Evolutionary conservation across 1,140 invertebrate species (phyloP), one percentile per base, ranked within the genome.

Genomic region (Idris sp.): DNA sequence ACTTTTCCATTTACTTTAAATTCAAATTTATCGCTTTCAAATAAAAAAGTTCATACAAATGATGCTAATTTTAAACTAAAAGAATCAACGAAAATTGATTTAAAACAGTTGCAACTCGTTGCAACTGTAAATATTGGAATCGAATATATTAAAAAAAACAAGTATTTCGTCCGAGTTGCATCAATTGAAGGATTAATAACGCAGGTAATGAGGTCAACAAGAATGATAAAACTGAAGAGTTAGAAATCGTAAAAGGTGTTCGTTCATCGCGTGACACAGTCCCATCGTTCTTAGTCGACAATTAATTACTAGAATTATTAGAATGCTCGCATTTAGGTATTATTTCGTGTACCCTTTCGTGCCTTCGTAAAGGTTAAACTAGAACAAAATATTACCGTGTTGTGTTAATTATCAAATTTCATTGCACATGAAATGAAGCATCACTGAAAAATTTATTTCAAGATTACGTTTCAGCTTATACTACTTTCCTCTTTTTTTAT

Each of bases 231-330:
- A 75, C 30, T 76, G 40, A 46, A 65, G 59, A 76, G 48, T 58
- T 71, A 69, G 78, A 81, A 59, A 59, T 65, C 40, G 48, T 53
- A 54, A 56, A 56, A 67, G 54, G 58, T 54, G 64, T 64, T 74
- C 64, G 36, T 64, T 22, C 49, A 33, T 74, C 80, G 83, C 83
- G 83, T 85, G 83, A 83, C 81, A 83, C 77, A 83, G 77, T 75
- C 79, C 76, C 83, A 85, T 85, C 81, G 79, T 80, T 84, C 75
- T 78, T 83, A 54, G 74, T 65, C 76, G 79, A 84, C 80, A 84
- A 85, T 85, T 85, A 83, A 85, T 85, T 84, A 83, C 82, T 76
- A 76, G 76, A 78, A 81, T 84, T 83, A 74, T 64, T 74, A 68
- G 59, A 51, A 64, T 58, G 59, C 68, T 58, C 30, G 62, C 56